Evolutionary conservation across 1,140 invertebrate genomes (phyloP).

Genomic region (Probaryconus sp.): DNA sequence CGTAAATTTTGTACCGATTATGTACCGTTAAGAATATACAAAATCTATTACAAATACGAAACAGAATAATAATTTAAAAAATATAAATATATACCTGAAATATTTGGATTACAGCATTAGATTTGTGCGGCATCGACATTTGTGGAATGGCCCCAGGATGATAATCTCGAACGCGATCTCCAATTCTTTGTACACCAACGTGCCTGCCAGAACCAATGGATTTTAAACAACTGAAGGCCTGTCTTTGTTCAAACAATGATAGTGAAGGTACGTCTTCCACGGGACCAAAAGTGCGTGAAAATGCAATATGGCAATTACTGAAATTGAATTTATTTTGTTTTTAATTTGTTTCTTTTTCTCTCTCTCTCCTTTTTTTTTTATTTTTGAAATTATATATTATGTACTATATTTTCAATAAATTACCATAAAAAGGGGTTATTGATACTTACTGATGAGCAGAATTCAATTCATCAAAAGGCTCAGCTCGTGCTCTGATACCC

Average conservation of each 20-base stretch:
- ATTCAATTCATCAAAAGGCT: slow-evolving; percentile 85
- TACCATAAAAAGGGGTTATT: no score
- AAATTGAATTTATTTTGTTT: no score
- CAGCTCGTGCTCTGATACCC: slow-evolving; percentile 83
- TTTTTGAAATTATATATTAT: slow-evolving; percentile 9
- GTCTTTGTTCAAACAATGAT: slow-evolving; percentile 82
- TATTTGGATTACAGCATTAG: slow-evolving; percentile 70
- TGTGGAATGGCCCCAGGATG: slow-evolving; percentile 72
- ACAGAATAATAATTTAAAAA: background rate
- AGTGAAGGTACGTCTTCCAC: slow-evolving; percentile 79
- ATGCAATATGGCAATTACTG: slow-evolving; percentile 82
- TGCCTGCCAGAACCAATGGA: slow-evolving; percentile 80
- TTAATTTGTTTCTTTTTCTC: no score
- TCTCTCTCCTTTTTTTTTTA: no score
- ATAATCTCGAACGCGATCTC: slow-evolving; percentile 73
- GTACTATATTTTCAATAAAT: no score
- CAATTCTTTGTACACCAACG: slow-evolving; percentile 76
- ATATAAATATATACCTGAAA: slow-evolving; percentile 66
- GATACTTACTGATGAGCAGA: slow-evolving; percentile 84
- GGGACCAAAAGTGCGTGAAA: slow-evolving; percentile 81
- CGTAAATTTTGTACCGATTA: no score
- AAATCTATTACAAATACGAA: no score
- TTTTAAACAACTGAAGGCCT: slow-evolving; percentile 84
- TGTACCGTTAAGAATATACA: no score
- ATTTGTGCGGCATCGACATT: slow-evolving; percentile 60